Conservation (phyloP, 2,797 vertebrate genomes). For the Microcaecilia unicolor region DNA sequence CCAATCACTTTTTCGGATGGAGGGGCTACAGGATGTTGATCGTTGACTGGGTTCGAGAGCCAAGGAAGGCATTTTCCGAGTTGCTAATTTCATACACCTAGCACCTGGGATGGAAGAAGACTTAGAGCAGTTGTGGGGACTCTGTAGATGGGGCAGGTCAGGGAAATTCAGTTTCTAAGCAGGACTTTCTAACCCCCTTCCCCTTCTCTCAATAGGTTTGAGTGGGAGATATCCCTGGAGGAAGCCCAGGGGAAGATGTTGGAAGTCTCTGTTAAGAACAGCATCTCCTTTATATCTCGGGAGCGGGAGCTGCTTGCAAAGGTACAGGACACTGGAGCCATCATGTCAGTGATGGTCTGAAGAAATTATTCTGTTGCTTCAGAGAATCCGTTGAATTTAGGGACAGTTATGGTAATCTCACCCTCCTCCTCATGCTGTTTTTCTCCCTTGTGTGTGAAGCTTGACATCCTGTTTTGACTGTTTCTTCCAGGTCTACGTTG, state of each 20-base stretch:
- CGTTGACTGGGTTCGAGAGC: no score
- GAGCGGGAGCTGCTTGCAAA: conserved; percentile 81
- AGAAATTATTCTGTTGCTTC: not conserved
- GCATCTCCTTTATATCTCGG: conserved; percentile 79
- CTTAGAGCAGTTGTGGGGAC: no score
- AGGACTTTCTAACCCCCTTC: not conserved
- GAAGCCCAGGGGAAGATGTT: conserved; percentile 67
- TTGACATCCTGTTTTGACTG: not conserved
- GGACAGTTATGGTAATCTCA: not conserved
- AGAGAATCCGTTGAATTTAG: not conserved
- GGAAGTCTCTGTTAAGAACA: conserved; percentile 81
- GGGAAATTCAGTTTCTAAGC: no score
- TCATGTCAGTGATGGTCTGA: not conserved
- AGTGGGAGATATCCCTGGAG: conserved; percentile 76
- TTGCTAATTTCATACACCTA: no score
- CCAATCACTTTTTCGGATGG: no score
- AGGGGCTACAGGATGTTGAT: no score
- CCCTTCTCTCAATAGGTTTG: conserved; percentile 55
- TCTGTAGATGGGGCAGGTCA: no score
- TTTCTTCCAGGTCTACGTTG: conserved; percentile 63
- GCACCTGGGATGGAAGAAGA: no score
- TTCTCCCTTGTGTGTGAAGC: not conserved
- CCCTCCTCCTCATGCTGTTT: not conserved
- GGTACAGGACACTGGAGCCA: conserved; percentile 36
- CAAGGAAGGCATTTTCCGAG: no score